Evolutionary conservation across 2,113 vertebrate genomes (phyloP), one percentile per base, ranked within the genome.

Genomic region (Phaethornis superciliosus): DNA sequence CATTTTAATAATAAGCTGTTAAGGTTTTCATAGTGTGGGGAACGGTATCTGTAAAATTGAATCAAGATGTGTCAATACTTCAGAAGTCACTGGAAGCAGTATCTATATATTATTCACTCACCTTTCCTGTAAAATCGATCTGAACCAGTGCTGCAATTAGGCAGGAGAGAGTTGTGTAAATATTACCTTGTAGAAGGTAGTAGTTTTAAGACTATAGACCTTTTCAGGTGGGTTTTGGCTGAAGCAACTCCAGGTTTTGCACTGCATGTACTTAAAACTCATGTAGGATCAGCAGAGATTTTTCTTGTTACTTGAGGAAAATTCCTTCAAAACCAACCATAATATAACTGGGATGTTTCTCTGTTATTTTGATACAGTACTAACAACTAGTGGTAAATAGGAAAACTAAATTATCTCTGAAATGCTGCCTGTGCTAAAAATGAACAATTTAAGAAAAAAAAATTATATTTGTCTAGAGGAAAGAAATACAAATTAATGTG

Each of bases 221-320:
- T 89, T 82, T 62, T 28, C 27, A 56, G 47, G 30, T 22, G 56
- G 37, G 13, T 51, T 72, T 65, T 51, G 28, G 9, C 60, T 92
- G 15, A 68, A 21, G 18, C 17, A 64, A 15, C 26, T 84, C 28
- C 24, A 51, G 27, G 71, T 21, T 59, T 74, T 68, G 35, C 28
- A 13, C 28, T 84, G 24, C 21, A 37, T 0, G 0, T 55, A n/a
- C 15, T 64, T 54, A 1, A 0, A 74, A 51, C 21, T 46, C 33
- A 51, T 51, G 12, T 40, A 44, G 37, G 54, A 40, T 9, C 65
- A 40, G 32, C 30, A 9, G 4, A 54, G 40, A 32, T 69, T 92
- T 51, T 28, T 62, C 6, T 30, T 24, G 15, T 62, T 77, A 19
- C 46, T 58, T 62, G 37, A 74, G 47, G 46, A 67, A 78, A 90